Conservation (phyloP, 2,113 vertebrate species). For the Promerops cafer region DNA sequence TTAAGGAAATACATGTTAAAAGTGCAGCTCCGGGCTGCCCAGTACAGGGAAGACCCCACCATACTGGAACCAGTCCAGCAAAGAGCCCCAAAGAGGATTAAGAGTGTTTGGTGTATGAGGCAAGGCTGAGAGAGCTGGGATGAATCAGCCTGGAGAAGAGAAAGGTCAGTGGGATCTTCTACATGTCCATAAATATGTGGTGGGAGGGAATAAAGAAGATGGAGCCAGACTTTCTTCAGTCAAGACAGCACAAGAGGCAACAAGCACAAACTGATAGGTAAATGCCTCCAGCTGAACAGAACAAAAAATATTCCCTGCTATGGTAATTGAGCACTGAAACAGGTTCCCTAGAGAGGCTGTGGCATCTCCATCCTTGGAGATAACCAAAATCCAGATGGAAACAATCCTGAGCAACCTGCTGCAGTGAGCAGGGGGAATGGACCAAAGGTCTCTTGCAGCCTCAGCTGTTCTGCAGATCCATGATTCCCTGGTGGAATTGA, state of each 20-base stretch:
- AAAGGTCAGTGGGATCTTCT: background rate
- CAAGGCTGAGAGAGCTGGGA: background rate
- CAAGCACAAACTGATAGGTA: background rate
- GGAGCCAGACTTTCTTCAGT: background rate
- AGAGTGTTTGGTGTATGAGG: background rate
- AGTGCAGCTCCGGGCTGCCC: background rate
- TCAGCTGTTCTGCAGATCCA: background rate
- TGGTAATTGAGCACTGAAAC: background rate
- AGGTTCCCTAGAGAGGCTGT: background rate
- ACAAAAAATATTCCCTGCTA: background rate
- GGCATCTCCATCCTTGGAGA: background rate
- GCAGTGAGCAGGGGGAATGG: background rate
- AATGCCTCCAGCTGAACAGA: background rate
- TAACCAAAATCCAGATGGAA: background rate
- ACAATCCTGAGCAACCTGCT: background rate
- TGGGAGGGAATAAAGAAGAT: background rate
- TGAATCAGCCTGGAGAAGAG: background rate
- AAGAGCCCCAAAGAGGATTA: too few species aligned
- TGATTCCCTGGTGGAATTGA: background rate
- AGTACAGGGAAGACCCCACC: rapidly evolving
- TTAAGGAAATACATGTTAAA: background rate
- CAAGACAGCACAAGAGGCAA: background rate
- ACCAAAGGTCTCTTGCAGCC: background rate
- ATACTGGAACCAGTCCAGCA: background rate
- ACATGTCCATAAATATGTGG: rapidly evolving